Evolutionary conservation across 1,140 invertebrate species (phyloP).

Genomic region (Heliconius hewitsoni): DNA sequence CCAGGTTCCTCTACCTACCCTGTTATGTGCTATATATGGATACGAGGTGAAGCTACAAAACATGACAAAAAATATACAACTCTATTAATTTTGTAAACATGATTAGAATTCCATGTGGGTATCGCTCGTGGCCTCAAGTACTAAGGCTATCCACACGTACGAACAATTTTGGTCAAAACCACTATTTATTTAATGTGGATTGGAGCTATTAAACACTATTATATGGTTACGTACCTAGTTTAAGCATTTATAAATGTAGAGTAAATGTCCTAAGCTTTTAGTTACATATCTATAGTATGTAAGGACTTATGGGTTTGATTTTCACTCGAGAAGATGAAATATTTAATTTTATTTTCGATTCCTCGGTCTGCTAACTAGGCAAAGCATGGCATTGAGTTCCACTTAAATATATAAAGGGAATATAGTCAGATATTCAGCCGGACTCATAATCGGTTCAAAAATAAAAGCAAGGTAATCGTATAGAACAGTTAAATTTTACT

Average conservation of each 20-base stretch:
- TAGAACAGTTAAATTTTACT: too few species aligned
- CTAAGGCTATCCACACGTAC: background rate
- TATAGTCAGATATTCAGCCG: too few species aligned
- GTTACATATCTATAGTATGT: background rate
- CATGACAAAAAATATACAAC: background rate
- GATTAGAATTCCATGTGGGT: conserved; percentile 14
- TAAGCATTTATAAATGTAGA: background rate
- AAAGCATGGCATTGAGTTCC: too few species aligned
- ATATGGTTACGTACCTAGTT: background rate
- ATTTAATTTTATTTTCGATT: too few species aligned
- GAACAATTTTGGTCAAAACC: conserved; percentile 17
- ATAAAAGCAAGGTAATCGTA: too few species aligned
- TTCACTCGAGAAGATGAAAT: background rate
- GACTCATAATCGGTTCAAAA: too few species aligned
- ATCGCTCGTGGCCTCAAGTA: conserved; percentile 7
- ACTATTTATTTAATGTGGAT: conserved; percentile 9
- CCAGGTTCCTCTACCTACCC: too few species aligned
- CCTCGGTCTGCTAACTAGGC: too few species aligned
- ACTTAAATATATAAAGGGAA: too few species aligned
- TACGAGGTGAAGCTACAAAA: too few species aligned
- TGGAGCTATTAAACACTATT: conserved; percentile 4
- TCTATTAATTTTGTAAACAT: conserved; percentile 9
- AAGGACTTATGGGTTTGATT: too few species aligned
- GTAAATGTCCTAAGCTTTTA: background rate
- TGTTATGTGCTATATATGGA: too few species aligned